These are phyloP conservation scores for Leptinotarsa undecemlineata DNA, from an alignment of 1,140 invertebrate species.

Conservation along the genomic window DNA sequence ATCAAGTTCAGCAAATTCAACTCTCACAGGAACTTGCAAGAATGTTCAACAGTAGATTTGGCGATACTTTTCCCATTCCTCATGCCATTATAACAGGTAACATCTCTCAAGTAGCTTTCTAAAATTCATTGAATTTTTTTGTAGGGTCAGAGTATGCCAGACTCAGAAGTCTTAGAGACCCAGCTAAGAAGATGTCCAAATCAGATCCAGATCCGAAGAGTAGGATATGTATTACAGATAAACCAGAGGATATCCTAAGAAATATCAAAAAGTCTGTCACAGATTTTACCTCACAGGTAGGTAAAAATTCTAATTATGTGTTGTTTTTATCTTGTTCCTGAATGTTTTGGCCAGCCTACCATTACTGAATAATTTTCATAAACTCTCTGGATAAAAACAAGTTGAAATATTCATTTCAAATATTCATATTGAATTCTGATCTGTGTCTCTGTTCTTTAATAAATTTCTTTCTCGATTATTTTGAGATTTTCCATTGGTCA, in stretches of 20 bases:
- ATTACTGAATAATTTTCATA: too few species aligned
- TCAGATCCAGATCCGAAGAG: slow-evolving; percentile 80
- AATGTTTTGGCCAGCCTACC: too few species aligned
- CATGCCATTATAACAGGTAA: slow-evolving; percentile 65
- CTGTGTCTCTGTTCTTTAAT: too few species aligned
- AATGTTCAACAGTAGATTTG: slow-evolving; percentile 80
- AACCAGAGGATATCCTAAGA: slow-evolving; percentile 72
- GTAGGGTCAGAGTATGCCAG: slow-evolving; percentile 64
- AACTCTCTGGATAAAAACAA: too few species aligned
- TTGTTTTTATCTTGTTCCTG: too few species aligned
- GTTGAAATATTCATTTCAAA: too few species aligned
- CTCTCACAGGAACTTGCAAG: slow-evolving; percentile 80
- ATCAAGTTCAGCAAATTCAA: slow-evolving; percentile 93
- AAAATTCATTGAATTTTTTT: slow-evolving; percentile 11
- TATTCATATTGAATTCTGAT: too few species aligned
- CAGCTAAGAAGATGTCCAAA: slow-evolving; percentile 97
- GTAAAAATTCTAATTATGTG: background rate
- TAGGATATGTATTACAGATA: slow-evolving; percentile 80
- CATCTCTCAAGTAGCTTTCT: slow-evolving; percentile 16
- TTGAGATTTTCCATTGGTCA: too few species aligned
- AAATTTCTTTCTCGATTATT: too few species aligned
- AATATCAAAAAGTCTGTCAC: slow-evolving; percentile 93
- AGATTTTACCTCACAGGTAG: slow-evolving; percentile 79
- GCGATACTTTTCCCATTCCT: slow-evolving; percentile 77
- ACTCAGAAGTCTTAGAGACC: slow-evolving; percentile 81